A percentile compares a stretch with the other conserved stretches of the same genome.
phyloP scores from a whole-genome alignment of 2,113 vertebrate species.

The Oreochromis spilurus region DNA sequence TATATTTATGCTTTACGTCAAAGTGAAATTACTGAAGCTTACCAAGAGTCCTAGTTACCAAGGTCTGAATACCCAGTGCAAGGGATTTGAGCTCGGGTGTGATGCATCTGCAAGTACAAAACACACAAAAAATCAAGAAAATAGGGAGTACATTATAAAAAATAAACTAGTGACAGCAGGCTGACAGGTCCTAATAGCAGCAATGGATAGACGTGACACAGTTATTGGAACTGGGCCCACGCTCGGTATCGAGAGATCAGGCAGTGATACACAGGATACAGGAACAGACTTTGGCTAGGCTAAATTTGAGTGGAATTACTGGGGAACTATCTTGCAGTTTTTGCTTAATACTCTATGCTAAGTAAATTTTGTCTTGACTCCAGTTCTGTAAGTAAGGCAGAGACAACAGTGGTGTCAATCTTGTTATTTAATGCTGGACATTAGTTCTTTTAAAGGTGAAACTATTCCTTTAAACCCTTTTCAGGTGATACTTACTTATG shows the following conservation, averaged over 20 bases:
- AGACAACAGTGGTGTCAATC: neutral
- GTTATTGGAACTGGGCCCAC: neutral
- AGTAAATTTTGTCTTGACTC: neutral
- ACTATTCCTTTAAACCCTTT: neutral
- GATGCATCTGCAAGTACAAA: slow-evolving; percentile 77
- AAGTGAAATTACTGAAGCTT: slow-evolving; percentile 25
- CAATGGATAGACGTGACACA: neutral
- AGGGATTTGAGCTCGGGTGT: slow-evolving; percentile 85
- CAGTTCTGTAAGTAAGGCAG: neutral
- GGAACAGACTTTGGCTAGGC: neutral
- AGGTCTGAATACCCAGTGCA: slow-evolving; percentile 78
- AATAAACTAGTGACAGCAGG: neutral
- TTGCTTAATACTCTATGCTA: neutral
- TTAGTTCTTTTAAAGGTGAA: neutral
- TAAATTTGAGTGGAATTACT: neutral
- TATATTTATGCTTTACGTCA: neutral
- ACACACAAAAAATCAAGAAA: neutral
- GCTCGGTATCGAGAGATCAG: neutral
- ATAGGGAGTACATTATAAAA: neutral
- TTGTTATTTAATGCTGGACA: neutral
- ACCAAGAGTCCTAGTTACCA: slow-evolving; percentile 79
- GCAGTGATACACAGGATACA: neutral
- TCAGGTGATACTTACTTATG: fast-evolving
- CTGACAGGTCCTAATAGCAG: neutral
- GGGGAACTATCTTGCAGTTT: neutral